Conservation (phyloP, 2,888 invertebrate species). For the Dryobotodes eremita region DNA sequence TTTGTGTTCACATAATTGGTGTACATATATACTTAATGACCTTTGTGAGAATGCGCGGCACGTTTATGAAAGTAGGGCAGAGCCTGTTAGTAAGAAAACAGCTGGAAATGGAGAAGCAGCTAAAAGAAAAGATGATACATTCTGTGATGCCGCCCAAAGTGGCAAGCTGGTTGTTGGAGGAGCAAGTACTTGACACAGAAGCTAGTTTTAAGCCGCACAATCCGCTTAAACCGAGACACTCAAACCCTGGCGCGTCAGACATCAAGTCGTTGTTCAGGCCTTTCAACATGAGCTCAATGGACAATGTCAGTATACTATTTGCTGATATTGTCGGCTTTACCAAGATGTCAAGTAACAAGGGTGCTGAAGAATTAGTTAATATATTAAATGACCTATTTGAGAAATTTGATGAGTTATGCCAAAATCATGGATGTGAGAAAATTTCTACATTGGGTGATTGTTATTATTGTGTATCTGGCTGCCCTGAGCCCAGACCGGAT, state of each 20-base stretch:
- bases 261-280: conserved; percentile 97
- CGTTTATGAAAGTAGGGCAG: conserved; percentile 99
- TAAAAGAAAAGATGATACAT: conserved; percentile 99
- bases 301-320: conserved; percentile 98
- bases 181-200: conserved; percentile 92
- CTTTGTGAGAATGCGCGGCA: conserved; percentile 97
- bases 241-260: conserved; percentile 91
- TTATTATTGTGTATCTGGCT: conserved; percentile 98
- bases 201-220: conserved; percentile 89
- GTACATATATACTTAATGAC: conserved; percentile 98
- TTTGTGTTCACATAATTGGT: conserved; percentile 97
- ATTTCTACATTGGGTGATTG: conserved; percentile 98
- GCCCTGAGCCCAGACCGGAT: conserved; percentile 97
- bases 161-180: conserved; percentile 95
- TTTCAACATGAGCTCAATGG: conserved; percentile 99
- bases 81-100: conserved; percentile 97
- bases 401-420: conserved; percentile 97
- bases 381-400: conserved; percentile 99
- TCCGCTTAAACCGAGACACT: conserved; percentile 85
- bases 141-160: conserved; percentile 99
- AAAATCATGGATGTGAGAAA: conserved; percentile 97
- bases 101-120: conserved; percentile 97
- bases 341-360: conserved; percentile 98
- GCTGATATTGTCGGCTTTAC: conserved; percentile 99
- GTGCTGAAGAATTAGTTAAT: conserved; percentile 98